Percentiles rank a stretch among this genome's conserved stretches.
Evolutionary conservation across 2,888 invertebrate genomes (phyloP).

Genomic region (Elegia similella): DNA sequence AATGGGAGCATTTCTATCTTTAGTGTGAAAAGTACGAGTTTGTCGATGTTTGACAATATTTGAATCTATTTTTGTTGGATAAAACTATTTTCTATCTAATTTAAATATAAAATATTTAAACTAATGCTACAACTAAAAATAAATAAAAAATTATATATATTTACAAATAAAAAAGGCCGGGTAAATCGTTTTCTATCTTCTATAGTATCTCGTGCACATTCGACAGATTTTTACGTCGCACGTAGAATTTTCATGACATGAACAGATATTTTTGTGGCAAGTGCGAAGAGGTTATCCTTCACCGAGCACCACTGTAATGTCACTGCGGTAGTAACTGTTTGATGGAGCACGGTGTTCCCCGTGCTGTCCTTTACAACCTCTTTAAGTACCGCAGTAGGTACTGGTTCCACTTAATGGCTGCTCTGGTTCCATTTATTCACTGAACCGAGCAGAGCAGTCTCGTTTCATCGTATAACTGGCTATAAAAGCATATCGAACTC

Average conservation of each 20-base stretch:
- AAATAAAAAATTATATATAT: neutral
- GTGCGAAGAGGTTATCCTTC: neutral
- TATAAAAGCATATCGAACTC: neutral
- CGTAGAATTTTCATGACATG: neutral
- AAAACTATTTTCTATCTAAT: too few relatives aligned
- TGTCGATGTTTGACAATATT: too few relatives aligned
- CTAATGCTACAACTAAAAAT: too few relatives aligned
- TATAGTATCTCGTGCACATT: too few relatives aligned
- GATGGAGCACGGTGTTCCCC: neutral
- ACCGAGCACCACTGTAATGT: neutral
- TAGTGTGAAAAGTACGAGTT: too few relatives aligned
- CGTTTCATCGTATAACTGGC: neutral
- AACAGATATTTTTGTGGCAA: neutral
- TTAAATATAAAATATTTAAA: too few relatives aligned
- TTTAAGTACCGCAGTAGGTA: neutral
- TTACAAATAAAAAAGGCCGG: neutral
- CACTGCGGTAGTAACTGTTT: neutral
- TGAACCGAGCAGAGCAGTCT: neutral
- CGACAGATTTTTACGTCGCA: too few relatives aligned
- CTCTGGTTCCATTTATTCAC: slow-evolving; percentile 2
- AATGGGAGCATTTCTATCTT: too few relatives aligned
- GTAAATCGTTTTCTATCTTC: too few relatives aligned
- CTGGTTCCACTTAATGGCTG: neutral
- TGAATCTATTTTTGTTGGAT: too few relatives aligned
- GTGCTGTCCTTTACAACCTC: neutral